Conservation (phyloP, 2,888 invertebrate genomes). For the Thera britannica region DNA sequence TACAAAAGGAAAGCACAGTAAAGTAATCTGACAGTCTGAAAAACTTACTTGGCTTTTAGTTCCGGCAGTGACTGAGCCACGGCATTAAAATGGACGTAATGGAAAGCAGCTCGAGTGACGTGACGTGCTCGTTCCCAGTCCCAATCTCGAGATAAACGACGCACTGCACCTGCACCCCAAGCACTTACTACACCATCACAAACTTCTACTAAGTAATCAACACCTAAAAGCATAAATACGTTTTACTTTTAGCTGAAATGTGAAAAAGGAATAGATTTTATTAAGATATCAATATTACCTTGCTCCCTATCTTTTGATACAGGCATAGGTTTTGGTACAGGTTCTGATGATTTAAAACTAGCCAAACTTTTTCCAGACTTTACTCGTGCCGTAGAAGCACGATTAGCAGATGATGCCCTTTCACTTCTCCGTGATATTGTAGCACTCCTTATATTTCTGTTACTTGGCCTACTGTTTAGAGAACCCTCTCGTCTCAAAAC, state of each 20-base stretch:
- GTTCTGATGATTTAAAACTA: conserved; percentile 78
- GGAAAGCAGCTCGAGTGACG: conserved; percentile 93
- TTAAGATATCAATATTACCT: conserved; percentile 69
- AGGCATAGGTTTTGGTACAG: conserved; percentile 77
- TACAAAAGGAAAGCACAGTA: background rate
- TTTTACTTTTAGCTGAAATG: background rate
- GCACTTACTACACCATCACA: conserved; percentile 92
- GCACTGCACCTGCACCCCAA: conserved; percentile 94
- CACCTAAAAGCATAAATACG: conserved; percentile 81
- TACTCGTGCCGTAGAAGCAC: conserved; percentile 87
- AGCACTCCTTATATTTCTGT: conserved; percentile 80
- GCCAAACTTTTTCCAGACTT: conserved; percentile 83
- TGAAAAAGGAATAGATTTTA: background rate
- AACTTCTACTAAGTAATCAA: conserved; percentile 96
- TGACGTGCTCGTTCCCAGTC: conserved; percentile 90
- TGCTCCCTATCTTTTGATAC: conserved; percentile 88
- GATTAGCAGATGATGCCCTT: conserved; percentile 78
- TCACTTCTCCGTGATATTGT: conserved; percentile 73
- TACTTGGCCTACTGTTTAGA: conserved; percentile 65
- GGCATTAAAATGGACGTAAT: conserved; percentile 94
- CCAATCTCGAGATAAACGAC: conserved; percentile 93
- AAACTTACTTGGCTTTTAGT: conserved; percentile 86
- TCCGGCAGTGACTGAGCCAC: conserved; percentile 90
- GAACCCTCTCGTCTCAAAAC: conserved; percentile 71
- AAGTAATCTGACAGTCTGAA: background rate